Conservation (phyloP, 2,113 vertebrate species). For the Eulemur macaco region DNA sequence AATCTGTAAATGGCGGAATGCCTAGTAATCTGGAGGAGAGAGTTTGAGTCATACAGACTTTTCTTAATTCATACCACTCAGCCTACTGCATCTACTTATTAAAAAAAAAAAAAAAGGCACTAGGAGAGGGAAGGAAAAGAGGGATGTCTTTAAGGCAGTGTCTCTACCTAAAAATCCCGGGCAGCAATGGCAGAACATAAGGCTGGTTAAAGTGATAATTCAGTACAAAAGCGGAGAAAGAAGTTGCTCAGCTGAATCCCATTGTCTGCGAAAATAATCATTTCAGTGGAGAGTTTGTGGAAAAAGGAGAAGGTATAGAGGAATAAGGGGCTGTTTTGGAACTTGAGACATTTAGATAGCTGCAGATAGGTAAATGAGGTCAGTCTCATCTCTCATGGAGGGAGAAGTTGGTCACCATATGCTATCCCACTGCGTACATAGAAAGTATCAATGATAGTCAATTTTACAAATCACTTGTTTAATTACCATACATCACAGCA, state of each 20-base stretch:
- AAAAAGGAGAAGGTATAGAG: not conserved
- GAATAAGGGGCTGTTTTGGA: not conserved
- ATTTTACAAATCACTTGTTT: slow-evolving; percentile 30
- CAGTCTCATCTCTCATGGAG: not conserved
- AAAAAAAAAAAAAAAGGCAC: not conserved
- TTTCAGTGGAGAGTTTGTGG: not conserved
- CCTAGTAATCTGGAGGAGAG: not conserved
- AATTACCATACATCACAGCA: not conserved
- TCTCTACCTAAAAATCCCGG: not conserved
- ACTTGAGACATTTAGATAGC: not conserved
- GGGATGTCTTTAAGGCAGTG: slow-evolving; percentile 3
- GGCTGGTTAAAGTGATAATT: not conserved
- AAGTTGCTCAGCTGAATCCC: not conserved
- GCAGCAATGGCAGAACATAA: slow-evolving; percentile 6
- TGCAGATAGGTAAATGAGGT: not conserved
- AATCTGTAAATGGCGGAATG: not conserved
- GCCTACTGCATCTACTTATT: not conserved
- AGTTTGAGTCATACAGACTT: slow-evolving; percentile 1
- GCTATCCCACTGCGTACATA: not conserved
- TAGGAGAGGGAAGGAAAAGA: not conserved
- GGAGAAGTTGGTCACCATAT: not conserved
- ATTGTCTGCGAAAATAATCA: not conserved
- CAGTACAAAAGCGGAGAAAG: slow-evolving; percentile 19
- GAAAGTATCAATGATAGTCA: not conserved
- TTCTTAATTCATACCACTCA: slow-evolving; percentile 14